Conservation (phyloP, 2,888 invertebrate genomes). For the Rhagonycha fulva region DNA sequence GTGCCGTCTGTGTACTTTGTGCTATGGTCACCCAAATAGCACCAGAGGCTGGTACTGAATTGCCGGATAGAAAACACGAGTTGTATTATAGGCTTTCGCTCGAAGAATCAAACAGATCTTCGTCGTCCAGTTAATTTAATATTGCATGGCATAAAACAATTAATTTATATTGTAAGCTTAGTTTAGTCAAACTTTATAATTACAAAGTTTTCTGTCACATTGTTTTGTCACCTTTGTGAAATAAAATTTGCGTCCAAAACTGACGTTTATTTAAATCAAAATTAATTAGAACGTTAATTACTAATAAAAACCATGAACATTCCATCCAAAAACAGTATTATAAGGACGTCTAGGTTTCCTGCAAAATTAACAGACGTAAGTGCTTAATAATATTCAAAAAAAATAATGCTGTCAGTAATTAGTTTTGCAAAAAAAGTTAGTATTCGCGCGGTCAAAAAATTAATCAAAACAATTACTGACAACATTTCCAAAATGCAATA, state of each 20-base stretch:
- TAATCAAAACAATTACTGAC: neutral
- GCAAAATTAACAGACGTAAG: neutral
- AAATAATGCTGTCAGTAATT: neutral
- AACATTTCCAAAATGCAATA: neutral
- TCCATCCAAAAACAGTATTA: neutral
- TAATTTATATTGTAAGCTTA: neutral
- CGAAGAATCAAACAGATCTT: neutral
- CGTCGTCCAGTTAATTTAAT: neutral
- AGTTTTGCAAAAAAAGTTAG: neutral
- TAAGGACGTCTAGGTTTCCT: neutral
- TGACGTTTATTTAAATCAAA: neutral
- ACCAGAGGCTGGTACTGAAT: neutral
- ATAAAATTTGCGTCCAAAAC: neutral
- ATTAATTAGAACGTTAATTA: too few relatives aligned
- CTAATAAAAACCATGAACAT: neutral
- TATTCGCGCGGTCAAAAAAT: too few relatives aligned
- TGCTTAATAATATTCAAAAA: neutral
- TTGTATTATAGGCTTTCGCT: neutral
- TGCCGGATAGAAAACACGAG: neutral
- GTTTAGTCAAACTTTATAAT: neutral
- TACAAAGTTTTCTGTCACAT: neutral
- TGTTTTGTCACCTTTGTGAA: neutral
- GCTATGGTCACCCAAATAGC: neutral
- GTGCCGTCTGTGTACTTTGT: neutral
- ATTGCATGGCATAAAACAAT: neutral